phyloP scores from a whole-genome alignment of 2,888 invertebrate species.

The Agriopis aurantiaria region DNA sequence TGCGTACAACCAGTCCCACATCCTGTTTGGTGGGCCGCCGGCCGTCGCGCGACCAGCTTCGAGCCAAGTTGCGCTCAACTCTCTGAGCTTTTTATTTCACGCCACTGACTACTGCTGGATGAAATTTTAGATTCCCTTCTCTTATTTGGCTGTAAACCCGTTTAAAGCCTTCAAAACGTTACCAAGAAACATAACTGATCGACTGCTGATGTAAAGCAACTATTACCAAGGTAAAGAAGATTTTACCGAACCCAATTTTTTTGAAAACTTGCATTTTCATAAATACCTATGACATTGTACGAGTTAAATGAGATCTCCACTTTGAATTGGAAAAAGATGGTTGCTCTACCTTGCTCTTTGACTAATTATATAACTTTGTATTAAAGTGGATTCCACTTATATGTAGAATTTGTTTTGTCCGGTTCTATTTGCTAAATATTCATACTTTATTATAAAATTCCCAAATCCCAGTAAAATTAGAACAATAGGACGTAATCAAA shows the following conservation, averaged over 20 bases:
- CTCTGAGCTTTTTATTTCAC: constrained; percentile 83
- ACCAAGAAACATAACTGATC: background rate
- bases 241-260: background rate
- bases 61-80: constrained; percentile 62
- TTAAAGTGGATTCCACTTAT: too few species aligned
- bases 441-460: background rate
- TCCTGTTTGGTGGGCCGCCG: constrained; percentile 80
- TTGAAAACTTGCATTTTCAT: background rate
- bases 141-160: constrained; percentile 11
- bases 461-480: constrained; percentile 3
- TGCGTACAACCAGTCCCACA: constrained; percentile 85
- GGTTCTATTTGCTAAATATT: background rate
- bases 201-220: background rate
- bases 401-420: background rate
- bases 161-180: background rate
- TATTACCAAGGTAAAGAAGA: background rate
- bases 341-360: constrained; percentile 1
- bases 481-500: constrained; percentile 17
- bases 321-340: background rate
- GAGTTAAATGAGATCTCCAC: background rate
- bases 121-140: constrained; percentile 37
- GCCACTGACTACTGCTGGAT: constrained; percentile 65
- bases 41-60: constrained; percentile 65
- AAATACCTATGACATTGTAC: too few species aligned
- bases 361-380: background rate